Evolutionary conservation across 92 coral and sea anemone genomes (phyloP).

Genomic region (Parazoanthus darwini): DNA sequence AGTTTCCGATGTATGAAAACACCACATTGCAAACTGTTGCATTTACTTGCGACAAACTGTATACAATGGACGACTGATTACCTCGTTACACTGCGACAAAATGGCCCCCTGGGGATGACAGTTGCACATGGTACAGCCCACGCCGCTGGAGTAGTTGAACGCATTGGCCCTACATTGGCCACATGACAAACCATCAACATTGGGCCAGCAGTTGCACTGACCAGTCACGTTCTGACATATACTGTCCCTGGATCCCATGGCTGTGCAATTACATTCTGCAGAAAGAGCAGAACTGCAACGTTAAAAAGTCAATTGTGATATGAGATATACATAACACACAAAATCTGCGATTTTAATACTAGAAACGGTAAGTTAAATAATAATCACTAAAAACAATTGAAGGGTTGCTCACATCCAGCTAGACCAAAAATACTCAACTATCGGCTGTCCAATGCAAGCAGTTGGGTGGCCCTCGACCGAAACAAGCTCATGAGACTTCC

Average conservation of each 20-base stretch:
- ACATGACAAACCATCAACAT: slow-evolving; percentile 74
- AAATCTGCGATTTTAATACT: too few relatives aligned
- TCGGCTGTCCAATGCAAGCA: too few relatives aligned
- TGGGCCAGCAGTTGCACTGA: slow-evolving; percentile 73
- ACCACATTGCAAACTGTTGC: too few relatives aligned
- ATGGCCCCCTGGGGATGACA: slow-evolving; percentile 74
- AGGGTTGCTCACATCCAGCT: too few relatives aligned
- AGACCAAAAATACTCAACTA: too few relatives aligned
- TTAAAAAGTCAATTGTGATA: background rate
- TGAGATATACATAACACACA: background rate
- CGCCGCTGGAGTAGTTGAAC: slow-evolving; percentile 73
- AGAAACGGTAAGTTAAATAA: too few relatives aligned
- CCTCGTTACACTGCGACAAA: slow-evolving; percentile 76
- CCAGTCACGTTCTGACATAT: slow-evolving; percentile 78
- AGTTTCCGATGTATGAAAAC: too few relatives aligned
- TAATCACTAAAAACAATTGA: too few relatives aligned
- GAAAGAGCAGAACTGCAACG: background rate
- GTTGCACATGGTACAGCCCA: slow-evolving; percentile 78
- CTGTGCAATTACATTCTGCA: slow-evolving; percentile 81
- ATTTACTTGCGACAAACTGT: background rate
- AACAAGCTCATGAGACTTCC: too few relatives aligned
- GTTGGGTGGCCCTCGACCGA: too few relatives aligned
- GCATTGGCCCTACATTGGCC: slow-evolving; percentile 73
- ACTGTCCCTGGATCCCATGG: slow-evolving; percentile 60
- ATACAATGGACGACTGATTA: slow-evolving; percentile 32